A percentile compares a stretch with the other conserved stretches of the same genome.
Evolutionary conservation across 2,113 vertebrate genomes (phyloP).

Genomic region (Pseudopipra pipra): DNA sequence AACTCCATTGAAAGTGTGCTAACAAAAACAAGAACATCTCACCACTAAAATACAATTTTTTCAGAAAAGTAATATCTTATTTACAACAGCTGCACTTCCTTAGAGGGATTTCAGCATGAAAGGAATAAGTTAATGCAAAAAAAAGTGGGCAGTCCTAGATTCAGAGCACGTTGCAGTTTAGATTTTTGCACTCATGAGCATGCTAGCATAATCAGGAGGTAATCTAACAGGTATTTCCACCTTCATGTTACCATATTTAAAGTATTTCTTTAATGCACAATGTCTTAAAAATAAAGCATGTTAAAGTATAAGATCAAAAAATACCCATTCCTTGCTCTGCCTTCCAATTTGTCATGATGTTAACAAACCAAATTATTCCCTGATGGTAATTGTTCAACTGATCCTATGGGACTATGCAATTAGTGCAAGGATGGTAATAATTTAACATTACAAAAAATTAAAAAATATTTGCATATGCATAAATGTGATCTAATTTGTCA

Average conservation of each 20-base stretch:
- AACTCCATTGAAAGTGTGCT: conserved; percentile 44
- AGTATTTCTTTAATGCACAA: neutral
- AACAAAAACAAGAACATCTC: neutral
- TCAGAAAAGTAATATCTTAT: neutral
- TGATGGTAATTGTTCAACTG: neutral
- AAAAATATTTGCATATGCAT: neutral
- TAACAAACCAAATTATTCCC: neutral
- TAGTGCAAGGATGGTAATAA: neutral
- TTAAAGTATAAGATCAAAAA: neutral
- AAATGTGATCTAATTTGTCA: neutral
- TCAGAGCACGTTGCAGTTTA: neutral
- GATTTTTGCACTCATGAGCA: neutral
- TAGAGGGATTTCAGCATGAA: neutral
- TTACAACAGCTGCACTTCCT: neutral
- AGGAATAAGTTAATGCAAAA: neutral
- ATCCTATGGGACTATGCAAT: neutral
- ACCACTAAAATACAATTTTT: neutral
- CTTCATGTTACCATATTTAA: neutral
- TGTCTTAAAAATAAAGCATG: neutral
- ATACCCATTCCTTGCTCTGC: neutral
- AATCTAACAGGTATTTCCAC: neutral
- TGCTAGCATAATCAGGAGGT: neutral
- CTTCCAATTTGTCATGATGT: neutral
- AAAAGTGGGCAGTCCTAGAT: neutral
- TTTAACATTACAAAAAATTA: neutral